These are phyloP conservation scores for Mimumesa dahlbomi DNA, from an alignment of 2,888 invertebrate genomes.

Conservation along the genomic window DNA sequence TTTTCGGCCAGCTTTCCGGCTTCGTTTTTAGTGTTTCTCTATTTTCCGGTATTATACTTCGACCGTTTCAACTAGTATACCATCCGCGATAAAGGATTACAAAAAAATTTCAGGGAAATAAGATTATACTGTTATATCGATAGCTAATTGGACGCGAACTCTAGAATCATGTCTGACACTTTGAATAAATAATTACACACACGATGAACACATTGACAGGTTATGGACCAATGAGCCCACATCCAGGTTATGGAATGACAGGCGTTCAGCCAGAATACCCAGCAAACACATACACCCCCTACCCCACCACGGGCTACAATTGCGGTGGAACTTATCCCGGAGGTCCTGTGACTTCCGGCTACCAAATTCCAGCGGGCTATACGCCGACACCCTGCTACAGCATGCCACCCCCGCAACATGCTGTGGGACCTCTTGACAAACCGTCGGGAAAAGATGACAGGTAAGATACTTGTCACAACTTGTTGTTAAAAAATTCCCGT, in stretches of 20 bases:
- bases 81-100: too few species aligned
- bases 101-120: too few species aligned
- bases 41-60: conserved; percentile 7
- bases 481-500: conserved; percentile 33
- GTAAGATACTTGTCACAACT: conserved; percentile 80
- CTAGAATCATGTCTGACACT: too few species aligned
- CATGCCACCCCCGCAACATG: conserved; percentile 91
- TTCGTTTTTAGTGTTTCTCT: neutral
- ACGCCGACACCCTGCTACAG: conserved; percentile 90
- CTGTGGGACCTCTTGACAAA: conserved; percentile 82
- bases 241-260: conserved; percentile 90
- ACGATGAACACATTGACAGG: conserved; percentile 81
- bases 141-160: too few species aligned
- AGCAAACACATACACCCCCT: conserved; percentile 86
- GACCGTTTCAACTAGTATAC: too few species aligned
- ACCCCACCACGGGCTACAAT: conserved; percentile 85
- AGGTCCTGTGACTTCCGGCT: conserved; percentile 82
- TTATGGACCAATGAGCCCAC: conserved; percentile 91
- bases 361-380: conserved; percentile 86
- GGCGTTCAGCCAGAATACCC: conserved; percentile 91
- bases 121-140: too few species aligned
- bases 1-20: conserved; percentile 39
- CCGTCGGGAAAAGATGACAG: conserved; percentile 86
- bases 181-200: neutral
- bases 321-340: conserved; percentile 81